Evolutionary conservation across 2,888 invertebrate genomes (phyloP), one percentile per base, ranked within the genome.

Genomic region (Beris chalybata): DNA sequence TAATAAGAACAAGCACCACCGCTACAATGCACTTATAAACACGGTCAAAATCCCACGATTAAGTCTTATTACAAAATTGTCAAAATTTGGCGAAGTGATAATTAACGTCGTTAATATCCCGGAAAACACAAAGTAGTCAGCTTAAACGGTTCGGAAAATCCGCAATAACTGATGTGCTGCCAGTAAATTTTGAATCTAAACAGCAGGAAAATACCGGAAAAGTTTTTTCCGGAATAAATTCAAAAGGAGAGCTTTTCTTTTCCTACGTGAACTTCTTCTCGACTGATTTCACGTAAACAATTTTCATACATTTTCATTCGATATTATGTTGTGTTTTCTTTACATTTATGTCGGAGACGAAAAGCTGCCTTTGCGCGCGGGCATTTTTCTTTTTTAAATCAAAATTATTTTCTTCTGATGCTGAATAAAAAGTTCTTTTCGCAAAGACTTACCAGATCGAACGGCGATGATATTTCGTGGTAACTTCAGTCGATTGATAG

Each of bases 351-450:
- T 9, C 38, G 3, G 32, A 38, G 38, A 38, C 7, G 38, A 38
- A 38, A 38, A 38, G 38, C 38, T 32, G 7, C 7, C 7, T 5
- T 32, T 12, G 44, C 61, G 47, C 54, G 38, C 65, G 44, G 47
- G 55, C n/a, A n/a, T 69, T 58, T 69, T 57, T 58, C 48, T 50
- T 64, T n/a, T n/a, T n/a, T n/a, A n/a, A 69, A 61, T 67, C 67
- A 53, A 66, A 64, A 64, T 56, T 65, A 65, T 58, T 13, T 12
- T 44, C 22, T 38, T 53, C 58, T 48, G 13, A 29, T 61, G 52
- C 15, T 66, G 67, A 70, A 53, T 61, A 59, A 66, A 56, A 32
- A 61, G 54, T 70, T 66, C 50, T 64, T 69, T 70, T 66, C 59
- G 54, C 44, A 63, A 47, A 45, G 48, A 9, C 45, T 55, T 9